phyloP scores from a whole-genome alignment of 2,113 vertebrate genomes.

The Natator depressus region DNA sequence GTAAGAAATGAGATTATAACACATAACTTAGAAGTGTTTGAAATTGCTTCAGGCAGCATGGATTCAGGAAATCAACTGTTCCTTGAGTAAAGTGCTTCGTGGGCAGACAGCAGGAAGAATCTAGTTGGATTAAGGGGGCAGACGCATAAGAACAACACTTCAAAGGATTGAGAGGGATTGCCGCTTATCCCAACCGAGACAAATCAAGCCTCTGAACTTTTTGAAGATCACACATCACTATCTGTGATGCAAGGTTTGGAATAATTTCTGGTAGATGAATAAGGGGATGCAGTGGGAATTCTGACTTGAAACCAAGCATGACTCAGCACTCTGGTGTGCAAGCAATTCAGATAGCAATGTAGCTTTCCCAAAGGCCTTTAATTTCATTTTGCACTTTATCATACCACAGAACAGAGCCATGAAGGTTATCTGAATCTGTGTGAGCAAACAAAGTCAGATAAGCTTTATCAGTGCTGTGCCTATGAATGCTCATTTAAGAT shows the following conservation, averaged over 20 bases:
- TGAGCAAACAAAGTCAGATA: background rate
- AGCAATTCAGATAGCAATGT: background rate
- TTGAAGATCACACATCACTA: background rate
- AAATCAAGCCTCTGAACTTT: background rate
- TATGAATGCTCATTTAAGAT: conserved; percentile 9
- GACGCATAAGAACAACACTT: background rate
- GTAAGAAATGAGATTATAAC: conserved; percentile 48
- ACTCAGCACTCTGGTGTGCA: background rate
- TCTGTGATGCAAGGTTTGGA: background rate
- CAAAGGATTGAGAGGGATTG: background rate
- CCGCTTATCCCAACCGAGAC: background rate
- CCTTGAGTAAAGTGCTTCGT: background rate
- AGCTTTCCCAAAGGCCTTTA: background rate
- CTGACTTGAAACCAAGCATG: background rate
- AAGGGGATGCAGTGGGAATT: background rate
- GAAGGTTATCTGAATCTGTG: background rate
- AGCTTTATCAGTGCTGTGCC: background rate
- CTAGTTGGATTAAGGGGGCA: background rate
- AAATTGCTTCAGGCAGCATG: conserved; percentile 35
- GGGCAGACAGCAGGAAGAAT: conserved; percentile 11
- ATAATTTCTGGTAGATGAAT: background rate
- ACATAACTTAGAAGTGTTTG: conserved; percentile 33
- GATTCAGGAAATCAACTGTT: conserved; percentile 42
- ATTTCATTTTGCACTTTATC: conserved; percentile 9
- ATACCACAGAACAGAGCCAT: background rate